A percentile compares a stretch with the other conserved stretches of the same genome.
phyloP scores from a whole-genome alignment of 2,888 invertebrate species.

The Acanthococcus lagerstroemiae region DNA sequence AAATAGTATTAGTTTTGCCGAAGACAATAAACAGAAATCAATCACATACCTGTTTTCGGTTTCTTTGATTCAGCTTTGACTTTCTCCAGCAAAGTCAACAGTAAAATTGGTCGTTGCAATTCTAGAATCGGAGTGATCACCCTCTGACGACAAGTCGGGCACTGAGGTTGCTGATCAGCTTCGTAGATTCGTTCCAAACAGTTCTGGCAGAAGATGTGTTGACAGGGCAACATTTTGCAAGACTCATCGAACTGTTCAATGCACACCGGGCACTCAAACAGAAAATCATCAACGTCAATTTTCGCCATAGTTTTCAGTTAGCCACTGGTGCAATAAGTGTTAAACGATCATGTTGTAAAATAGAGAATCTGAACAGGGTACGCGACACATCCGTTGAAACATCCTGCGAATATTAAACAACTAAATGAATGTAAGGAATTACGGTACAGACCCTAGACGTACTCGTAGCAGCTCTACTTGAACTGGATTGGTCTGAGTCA shows the following conservation, averaged over 20 bases:
- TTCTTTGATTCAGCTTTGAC: not conserved
- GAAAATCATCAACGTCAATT: conserved; percentile 1
- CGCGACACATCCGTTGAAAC: too few species aligned
- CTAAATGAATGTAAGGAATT: too few species aligned
- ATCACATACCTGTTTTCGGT: not conserved
- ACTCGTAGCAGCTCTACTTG: too few species aligned
- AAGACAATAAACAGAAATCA: not conserved
- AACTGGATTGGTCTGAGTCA: too few species aligned
- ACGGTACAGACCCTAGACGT: too few species aligned
- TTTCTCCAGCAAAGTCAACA: not conserved
- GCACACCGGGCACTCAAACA: conserved; percentile 18
- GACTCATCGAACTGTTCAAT: conserved; percentile 7
- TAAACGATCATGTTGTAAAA: too few species aligned
- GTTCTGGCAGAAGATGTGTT: conserved; percentile 1
- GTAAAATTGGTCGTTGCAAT: not conserved
- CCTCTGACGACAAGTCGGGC: not conserved
- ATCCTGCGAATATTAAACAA: too few species aligned
- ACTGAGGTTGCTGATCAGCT: not conserved
- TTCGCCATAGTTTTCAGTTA: not conserved
- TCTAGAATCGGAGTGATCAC: not conserved
- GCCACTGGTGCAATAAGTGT: too few species aligned
- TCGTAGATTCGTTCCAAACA: conserved; percentile 1
- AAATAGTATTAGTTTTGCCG: not conserved
- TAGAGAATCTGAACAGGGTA: too few species aligned
- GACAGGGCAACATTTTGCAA: conserved; percentile 21